Evolutionary conservation across 2,888 invertebrate genomes (phyloP), one percentile per base, ranked within the genome.

Genomic region (Rhabditophanes sp.): DNA sequence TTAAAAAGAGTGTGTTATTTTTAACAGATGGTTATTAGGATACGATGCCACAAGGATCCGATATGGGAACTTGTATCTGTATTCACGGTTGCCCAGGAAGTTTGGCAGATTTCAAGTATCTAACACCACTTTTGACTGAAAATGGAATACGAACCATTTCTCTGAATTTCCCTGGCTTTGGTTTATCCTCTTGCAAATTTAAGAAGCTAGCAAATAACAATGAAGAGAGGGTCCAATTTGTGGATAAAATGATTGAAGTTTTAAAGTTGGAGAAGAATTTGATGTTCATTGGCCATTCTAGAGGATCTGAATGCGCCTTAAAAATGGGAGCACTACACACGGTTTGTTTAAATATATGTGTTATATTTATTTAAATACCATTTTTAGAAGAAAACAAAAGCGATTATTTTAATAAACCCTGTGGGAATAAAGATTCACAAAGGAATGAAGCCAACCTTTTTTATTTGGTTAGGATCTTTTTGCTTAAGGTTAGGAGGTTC

Each of bases 91-190:
- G 34, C 8, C 41, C 45, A 2, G 47, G 47, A 9, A 39, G 42
- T 9, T 51, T 51, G 31, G 52, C 50, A 16, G 48, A 48, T 25
- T 48, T 48, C 47, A 48, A 48, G 27, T 50, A 53, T 28, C 25
- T 50, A 18, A 21, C 25, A 12, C 50, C 53, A 19, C 30, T 34
- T 5, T 33, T 48, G 7, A 17, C 27, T n/a, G 37, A 32, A 14
- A 8, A 14, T n/a, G 41, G 41, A 9, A 32, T 48, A 12, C 48
- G 48, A 6, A 24, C 35, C 19, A 45, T 48, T 23, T 50, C 35
- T 16, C 33, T 48, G 30, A 48, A 48, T 26, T 51, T 33, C 22
- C 48, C 48, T 2, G 48, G 48, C 6, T 30, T 44, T 30, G 48
- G 50, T n/a, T 48, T 44, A 27, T 31, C 47, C 2, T 11, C 30